These are phyloP conservation scores for Caranx ignobilis DNA, from an alignment of 2,113 vertebrate species.

Conservation along the genomic window DNA sequence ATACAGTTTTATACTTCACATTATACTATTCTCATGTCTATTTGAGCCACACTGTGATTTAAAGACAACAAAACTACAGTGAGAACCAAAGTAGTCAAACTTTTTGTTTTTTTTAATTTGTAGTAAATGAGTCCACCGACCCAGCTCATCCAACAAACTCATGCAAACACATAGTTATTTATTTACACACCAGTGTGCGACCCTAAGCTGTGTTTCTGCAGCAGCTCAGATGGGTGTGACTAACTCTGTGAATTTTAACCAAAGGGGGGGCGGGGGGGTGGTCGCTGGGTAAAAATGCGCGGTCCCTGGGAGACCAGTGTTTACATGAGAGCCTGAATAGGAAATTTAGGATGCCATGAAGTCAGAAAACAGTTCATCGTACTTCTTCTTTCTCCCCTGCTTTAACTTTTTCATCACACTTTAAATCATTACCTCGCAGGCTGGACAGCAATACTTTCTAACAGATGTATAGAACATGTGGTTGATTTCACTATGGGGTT, in stretches of 20 bases:
- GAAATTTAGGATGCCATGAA: background rate
- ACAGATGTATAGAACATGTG: background rate
- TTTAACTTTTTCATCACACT: background rate
- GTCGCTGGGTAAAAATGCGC: constrained; percentile 1
- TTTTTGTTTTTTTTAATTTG: background rate
- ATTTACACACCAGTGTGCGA: constrained; percentile 5
- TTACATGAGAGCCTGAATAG: constrained; percentile 13
- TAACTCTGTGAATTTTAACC: constrained; percentile 18
- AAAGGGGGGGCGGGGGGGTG: background rate
- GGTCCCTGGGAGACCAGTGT: constrained; percentile 2
- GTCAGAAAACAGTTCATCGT: background rate
- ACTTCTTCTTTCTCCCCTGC: background rate
- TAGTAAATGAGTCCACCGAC: background rate
- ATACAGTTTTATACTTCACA: too few relatives aligned
- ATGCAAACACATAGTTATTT: constrained; percentile 13
- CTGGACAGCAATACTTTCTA: background rate
- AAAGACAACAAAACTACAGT: background rate
- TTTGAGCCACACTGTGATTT: background rate
- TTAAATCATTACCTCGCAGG: background rate
- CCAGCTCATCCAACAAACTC: constrained; percentile 1
- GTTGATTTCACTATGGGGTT: background rate
- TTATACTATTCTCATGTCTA: background rate
- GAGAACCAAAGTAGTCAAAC: background rate
- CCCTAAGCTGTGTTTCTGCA: background rate
- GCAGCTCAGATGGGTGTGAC: constrained; percentile 25